Evolutionary conservation across 2,113 vertebrate species (phyloP).

Genomic region (Zeus faber): DNA sequence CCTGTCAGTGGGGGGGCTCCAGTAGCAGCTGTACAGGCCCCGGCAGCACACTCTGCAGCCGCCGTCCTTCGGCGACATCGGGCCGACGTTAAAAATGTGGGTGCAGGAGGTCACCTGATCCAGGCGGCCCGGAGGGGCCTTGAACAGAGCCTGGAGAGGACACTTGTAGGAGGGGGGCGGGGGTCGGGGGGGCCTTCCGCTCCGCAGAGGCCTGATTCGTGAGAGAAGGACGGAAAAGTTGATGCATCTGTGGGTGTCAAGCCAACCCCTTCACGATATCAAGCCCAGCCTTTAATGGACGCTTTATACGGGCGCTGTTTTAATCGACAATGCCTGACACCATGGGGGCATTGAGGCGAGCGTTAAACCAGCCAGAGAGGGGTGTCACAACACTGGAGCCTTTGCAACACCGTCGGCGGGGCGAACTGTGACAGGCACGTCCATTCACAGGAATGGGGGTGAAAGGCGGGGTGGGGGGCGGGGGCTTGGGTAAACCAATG

Average conservation of each 20-base stretch:
- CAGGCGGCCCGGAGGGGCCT: not conserved
- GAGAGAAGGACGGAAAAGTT: slow-evolving; percentile 2
- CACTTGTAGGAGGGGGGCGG: slow-evolving; percentile 9
- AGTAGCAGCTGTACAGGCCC: slow-evolving; percentile 67
- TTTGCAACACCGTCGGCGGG: slow-evolving; percentile 11
- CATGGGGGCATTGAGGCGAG: slow-evolving; percentile 48
- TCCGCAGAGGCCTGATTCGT: too few relatives aligned
- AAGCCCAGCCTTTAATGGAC: slow-evolving; percentile 38
- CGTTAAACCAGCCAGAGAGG: slow-evolving; percentile 27
- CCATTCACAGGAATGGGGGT: not conserved
- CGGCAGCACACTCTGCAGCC: slow-evolving; percentile 48
- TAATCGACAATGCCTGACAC: slow-evolving; percentile 48
- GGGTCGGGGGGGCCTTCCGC: not conserved
- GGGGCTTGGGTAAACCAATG: too few relatives aligned
- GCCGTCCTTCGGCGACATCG: not conserved
- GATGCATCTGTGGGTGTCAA: slow-evolving; percentile 28
- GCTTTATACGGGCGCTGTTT: slow-evolving; percentile 20
- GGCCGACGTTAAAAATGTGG: too few relatives aligned
- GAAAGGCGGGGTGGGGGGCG: not conserved
- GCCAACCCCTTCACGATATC: slow-evolving; percentile 33
- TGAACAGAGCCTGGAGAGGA: too few relatives aligned
- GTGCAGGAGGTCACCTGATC: slow-evolving; percentile 24
- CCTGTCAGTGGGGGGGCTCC: slow-evolving; percentile 11
- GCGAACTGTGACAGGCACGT: slow-evolving; percentile 60
- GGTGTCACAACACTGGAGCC: slow-evolving; percentile 35